Evolutionary conservation across 2,797 vertebrate species (phyloP).

Genomic region (Karalla daura): DNA sequence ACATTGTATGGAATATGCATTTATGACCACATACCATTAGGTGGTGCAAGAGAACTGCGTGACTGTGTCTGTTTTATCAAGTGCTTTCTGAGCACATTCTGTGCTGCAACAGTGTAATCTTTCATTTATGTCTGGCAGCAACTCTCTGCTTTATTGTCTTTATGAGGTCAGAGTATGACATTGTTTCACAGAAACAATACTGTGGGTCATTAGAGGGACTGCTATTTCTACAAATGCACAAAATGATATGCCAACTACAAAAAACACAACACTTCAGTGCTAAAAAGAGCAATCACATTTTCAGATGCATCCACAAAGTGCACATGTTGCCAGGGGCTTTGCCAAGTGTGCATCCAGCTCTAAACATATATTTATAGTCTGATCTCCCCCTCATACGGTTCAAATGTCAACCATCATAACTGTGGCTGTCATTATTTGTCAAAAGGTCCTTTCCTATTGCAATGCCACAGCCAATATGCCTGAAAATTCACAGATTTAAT

Average conservation of each 20-base stretch:
- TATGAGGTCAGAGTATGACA: no score
- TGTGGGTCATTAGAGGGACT: no score
- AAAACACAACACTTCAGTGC: no score
- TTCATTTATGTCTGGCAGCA: not conserved
- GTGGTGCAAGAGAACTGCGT: slow-evolving; percentile 54
- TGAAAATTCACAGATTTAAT: no score
- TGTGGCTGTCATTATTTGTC: not conserved
- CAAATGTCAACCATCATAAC: not conserved
- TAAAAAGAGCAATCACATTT: no score
- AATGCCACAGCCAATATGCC: slow-evolving; percentile 7
- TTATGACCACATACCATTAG: slow-evolving; percentile 43
- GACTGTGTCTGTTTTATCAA: not conserved
- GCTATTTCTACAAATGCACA: not conserved
- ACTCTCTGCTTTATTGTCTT: not conserved
- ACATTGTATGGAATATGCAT: slow-evolving; percentile 1
- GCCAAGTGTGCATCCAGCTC: not conserved
- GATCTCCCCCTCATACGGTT: not conserved
- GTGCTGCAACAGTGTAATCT: not conserved
- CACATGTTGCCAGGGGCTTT: not conserved
- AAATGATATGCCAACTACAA: not conserved
- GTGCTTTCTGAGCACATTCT: not conserved
- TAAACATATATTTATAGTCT: not conserved
- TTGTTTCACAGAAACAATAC: no score
- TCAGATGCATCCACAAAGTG: not conserved
- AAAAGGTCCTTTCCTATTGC: slow-evolving; percentile 5